Percentiles rank a stretch among this genome's conserved stretches.
Evolutionary conservation across 1,140 invertebrate genomes (phyloP).

Genomic region (Caenorhabditis tropicalis): DNA sequence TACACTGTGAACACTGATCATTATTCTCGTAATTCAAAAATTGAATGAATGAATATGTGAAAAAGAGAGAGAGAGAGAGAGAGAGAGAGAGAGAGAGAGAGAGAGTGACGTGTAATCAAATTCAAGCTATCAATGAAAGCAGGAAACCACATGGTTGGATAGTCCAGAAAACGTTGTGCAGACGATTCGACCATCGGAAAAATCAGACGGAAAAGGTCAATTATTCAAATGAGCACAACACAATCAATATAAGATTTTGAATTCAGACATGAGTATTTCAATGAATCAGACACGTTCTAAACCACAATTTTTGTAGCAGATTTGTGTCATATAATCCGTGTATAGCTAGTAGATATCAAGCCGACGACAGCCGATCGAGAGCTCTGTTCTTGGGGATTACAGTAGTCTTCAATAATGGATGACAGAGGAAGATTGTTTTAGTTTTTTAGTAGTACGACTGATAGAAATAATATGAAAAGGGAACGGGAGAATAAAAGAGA

Average conservation of each 20-base stretch:
- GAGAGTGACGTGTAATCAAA: neutral
- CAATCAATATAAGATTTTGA: neutral
- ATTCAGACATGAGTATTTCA: neutral
- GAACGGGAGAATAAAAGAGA: neutral
- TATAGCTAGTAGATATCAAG: neutral
- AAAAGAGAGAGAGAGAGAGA: too few relatives aligned
- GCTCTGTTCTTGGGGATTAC: neutral
- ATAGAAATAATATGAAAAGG: neutral
- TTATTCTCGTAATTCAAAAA: neutral
- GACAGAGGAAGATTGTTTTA: neutral
- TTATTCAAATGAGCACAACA: neutral
- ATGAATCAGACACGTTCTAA: slow-evolving; percentile 13
- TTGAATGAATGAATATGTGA: neutral
- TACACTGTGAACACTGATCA: neutral
- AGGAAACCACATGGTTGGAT: neutral
- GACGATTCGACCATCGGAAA: neutral
- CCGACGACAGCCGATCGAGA: neutral
- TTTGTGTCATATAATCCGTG: neutral
- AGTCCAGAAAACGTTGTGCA: neutral
- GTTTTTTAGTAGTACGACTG: too few relatives aligned
- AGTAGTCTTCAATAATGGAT: neutral
- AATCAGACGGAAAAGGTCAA: neutral
- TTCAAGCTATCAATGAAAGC: neutral
- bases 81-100: neutral
- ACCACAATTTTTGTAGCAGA: slow-evolving; percentile 16